A percentile compares a stretch with the other conserved stretches of the same genome.
phyloP scores from a whole-genome alignment of 2,888 invertebrate genomes.

The Lissonota sp. region DNA sequence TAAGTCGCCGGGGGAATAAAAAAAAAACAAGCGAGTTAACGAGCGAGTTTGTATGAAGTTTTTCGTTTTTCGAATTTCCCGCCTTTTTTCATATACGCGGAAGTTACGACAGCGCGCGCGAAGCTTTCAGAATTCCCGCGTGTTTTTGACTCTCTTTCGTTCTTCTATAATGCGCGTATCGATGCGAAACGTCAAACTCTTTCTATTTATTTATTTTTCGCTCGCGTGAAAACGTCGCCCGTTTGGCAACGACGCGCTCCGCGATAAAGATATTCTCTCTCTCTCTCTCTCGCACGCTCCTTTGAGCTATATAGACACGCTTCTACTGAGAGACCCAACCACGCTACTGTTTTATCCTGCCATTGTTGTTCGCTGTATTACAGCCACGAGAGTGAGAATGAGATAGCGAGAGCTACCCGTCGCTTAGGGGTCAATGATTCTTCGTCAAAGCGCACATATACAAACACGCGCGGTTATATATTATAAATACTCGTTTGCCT shows the following conservation, averaged over 20 bases:
- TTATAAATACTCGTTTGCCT: background rate
- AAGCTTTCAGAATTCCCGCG: background rate
- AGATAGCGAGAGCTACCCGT: conserved; percentile 28
- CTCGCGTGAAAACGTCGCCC: conserved; percentile 30
- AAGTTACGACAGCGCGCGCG: background rate
- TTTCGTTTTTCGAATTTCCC: background rate
- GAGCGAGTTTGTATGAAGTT: background rate
- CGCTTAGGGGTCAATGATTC: conserved; percentile 63
- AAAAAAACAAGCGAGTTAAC: too few relatives aligned
- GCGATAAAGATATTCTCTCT: too few relatives aligned
- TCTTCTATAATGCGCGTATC: conserved; percentile 38
- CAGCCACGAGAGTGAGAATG: conserved; percentile 20
- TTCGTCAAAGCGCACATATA: conserved; percentile 45
- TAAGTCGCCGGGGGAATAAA: too few relatives aligned
- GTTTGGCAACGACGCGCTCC: conserved; percentile 43
- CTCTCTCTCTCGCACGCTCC: too few relatives aligned
- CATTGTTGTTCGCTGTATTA: conserved; percentile 56
- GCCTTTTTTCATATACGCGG: background rate
- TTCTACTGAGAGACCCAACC: conserved; percentile 6
- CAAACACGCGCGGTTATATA: too few relatives aligned
- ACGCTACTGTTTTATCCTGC: conserved; percentile 61
- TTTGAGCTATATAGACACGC: too few relatives aligned
- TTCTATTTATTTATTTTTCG: conserved; percentile 33
- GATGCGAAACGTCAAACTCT: conserved; percentile 31
- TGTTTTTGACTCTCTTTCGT: background rate